Conservation (phyloP, 2,797 vertebrate genomes). For the Staurois parvus region DNA sequence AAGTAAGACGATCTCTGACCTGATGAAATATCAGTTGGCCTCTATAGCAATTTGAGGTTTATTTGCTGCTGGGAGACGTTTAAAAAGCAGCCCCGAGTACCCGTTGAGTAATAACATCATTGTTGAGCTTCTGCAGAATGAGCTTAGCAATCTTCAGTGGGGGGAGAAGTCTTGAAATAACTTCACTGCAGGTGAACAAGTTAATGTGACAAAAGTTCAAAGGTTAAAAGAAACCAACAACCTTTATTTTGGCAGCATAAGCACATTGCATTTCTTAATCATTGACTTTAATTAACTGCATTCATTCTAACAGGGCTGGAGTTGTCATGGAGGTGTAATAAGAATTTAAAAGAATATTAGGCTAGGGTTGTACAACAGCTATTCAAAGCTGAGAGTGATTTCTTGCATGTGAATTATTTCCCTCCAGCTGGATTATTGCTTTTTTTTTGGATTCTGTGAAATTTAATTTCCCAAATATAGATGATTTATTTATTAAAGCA, state of each 20-base stretch:
- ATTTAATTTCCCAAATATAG: no score
- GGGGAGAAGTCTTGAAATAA: conserved; percentile 10
- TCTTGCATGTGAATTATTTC: no score
- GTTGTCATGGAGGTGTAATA: background rate
- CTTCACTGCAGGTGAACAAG: conserved; percentile 27
- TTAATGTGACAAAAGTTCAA: conserved; percentile 14
- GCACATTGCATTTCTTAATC: background rate
- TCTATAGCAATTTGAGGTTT: no score
- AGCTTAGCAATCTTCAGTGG: background rate
- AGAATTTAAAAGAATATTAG: background rate
- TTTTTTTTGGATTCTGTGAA: no score
- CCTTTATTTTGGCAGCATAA: background rate
- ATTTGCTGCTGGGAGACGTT: no score
- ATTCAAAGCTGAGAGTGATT: no score
- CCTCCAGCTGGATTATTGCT: no score
- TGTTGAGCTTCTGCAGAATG: background rate
- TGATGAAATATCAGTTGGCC: no score
- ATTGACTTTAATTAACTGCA: conserved; percentile 3
- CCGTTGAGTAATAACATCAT: background rate
- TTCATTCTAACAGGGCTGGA: background rate
- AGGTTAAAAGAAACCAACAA: background rate
- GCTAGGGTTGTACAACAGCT: no score
- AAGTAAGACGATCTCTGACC: no score
- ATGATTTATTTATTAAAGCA: no score
- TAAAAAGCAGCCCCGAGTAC: no score